Evolutionary conservation across 2,888 invertebrate genomes (phyloP), one percentile per base, ranked within the genome.

Genomic region (Tetheella fluctuosa): DNA sequence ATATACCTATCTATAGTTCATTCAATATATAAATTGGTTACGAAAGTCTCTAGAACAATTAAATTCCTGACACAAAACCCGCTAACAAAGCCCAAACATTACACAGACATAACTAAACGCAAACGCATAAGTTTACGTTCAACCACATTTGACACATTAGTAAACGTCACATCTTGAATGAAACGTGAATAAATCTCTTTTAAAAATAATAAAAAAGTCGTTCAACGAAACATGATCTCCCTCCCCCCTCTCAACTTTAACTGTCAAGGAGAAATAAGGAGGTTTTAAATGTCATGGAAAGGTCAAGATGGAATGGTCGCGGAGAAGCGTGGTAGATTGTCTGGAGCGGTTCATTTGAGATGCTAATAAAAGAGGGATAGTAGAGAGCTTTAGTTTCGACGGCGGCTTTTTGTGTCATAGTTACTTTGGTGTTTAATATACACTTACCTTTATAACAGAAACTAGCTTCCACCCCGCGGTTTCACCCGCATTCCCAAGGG

Each of bases 291-390:
- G 48, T 48, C 20, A 58, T 53, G 17, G 63, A 63, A 37, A 64
- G 73, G 54, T 70, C 76, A 61, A 55, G 52, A 60, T 62, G 63
- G 15, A 62, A 30, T 74, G 68, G 76, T 57, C 17, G n/a, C n/a
- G 23, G 52, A 61, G 20, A 57, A 58, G 64, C 57, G 68, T 62
- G 64, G 55, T n/a, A 39, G 39, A n/a, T 59, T 57, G 65, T 57
- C 56, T 63, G 63, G 63, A 62, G 70, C 74, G 76, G 76, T 66
- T 65, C 71, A 76, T 78, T 78, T 76, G 73, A 78, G 69, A 77
- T 74, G 71, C 69, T 75, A 77, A 78, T 76, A 71, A 65, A 67
- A 59, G 59, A 52, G 61, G 59, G 58, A 63, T 59, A 60, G 57
- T 13, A 25, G 13, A n/a, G n/a, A 7, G 25, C 20, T 37, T 48